Evolutionary conservation across 2,888 invertebrate genomes (phyloP), one percentile per base, ranked within the genome.

Genomic region (Cantharis flavilabris): DNA sequence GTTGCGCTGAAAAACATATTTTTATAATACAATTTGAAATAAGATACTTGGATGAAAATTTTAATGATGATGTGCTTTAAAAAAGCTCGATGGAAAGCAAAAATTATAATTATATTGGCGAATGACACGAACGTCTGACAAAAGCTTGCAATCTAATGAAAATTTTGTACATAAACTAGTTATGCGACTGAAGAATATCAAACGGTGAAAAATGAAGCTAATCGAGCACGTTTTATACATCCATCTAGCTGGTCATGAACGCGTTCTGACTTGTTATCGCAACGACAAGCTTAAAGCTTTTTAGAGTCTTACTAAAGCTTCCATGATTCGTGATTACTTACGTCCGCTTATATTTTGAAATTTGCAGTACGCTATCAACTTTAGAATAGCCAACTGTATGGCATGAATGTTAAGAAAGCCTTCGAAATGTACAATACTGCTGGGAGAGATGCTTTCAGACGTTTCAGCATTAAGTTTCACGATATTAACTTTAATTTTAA

Each of bases 211-310:
- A 80, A 81, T 80, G 81, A 77, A 77, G 77, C 72, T 77, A 77
- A 77, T 77, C 72, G 76, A 81, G 80, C 83, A 83, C 83, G 83
- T 83, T 79, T 70, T 73, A 73, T 78, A 80, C 83, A 83, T 83
- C 83, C 82, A 83, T 83, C 81, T 79, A 80, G 79, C 73, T 71
- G 76, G 72, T 70, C 76, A 70, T 70, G 77, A 75, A 81, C 80
- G 81, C 78, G 81, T 76, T 72, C 75, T 75, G 82, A 82, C 82
- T 82, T 79, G 77, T 81, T 81, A 82, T 81, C 81, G 72, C 71
- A 76, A 69, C 62, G 78, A 79, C 78, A 76, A 79, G 78, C 76
- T 79, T 79, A 79, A 72, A 79, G 78, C 76, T 79, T 76, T 67
- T 76, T 69, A 78, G 78, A 69, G 76, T 76, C 78, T 76, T 74